Conservation (phyloP, 2,888 invertebrate genomes). For the Dasysyrphus tricinctus region DNA sequence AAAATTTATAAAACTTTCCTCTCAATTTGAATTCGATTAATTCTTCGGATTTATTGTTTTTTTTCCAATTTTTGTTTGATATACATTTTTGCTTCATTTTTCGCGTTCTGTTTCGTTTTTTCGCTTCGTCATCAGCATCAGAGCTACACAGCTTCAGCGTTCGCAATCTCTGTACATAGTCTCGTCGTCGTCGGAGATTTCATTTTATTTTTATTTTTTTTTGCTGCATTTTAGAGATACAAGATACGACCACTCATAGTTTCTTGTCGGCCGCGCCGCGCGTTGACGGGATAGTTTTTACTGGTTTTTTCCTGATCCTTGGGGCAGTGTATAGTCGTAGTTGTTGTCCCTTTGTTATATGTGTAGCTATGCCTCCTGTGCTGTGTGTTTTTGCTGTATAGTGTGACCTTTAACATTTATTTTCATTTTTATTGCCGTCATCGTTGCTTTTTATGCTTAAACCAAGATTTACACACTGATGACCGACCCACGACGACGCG, state of each 20-base stretch:
- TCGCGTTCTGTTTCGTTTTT: constrained; percentile 43
- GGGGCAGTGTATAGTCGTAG: not conserved
- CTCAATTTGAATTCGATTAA: constrained; percentile 72
- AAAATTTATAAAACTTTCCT: constrained; percentile 52
- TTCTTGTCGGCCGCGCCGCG: constrained; percentile 18
- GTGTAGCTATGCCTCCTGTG: not conserved
- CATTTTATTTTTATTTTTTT: not conserved
- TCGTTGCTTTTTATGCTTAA: not conserved
- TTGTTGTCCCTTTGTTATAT: constrained; percentile 6
- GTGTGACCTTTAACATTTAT: constrained; percentile 66
- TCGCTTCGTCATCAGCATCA: constrained; percentile 55
- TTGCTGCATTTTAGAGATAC: constrained; percentile 27
- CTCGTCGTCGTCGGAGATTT: constrained; percentile 31
- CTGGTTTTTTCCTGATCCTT: constrained; percentile 53
- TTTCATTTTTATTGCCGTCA: constrained; percentile 29
- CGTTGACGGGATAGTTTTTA: constrained; percentile 55
- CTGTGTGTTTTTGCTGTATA: not conserved
- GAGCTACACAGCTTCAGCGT: constrained; percentile 24
- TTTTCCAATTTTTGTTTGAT: constrained; percentile 16
- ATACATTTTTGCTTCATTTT: constrained; percentile 24
- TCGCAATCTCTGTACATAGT: constrained; percentile 20
- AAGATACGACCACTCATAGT: constrained; percentile 36
- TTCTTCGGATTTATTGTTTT: not conserved
- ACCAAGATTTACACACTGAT: constrained; percentile 8
- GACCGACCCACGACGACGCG: not conserved